Evolutionary conservation across 2,113 vertebrate genomes (phyloP).

Genomic region (Perccottus glenii): DNA sequence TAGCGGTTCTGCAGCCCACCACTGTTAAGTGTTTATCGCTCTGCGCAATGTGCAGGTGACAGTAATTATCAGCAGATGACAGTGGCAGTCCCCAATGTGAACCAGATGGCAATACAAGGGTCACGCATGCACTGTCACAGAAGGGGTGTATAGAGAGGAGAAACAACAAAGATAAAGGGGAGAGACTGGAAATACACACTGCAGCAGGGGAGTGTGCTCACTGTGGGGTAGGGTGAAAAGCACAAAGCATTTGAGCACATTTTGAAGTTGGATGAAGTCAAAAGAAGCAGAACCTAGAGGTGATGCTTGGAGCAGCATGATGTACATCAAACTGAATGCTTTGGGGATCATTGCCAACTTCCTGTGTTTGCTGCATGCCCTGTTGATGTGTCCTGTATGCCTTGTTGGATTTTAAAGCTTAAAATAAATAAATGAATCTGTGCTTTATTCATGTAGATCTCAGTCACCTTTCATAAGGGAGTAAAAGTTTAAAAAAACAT

Average conservation of each 20-base stretch:
- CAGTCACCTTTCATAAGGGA: no score
- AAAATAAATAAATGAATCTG: neutral
- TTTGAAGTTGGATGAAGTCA: slow-evolving; percentile 43
- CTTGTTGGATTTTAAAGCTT: slow-evolving; percentile 62
- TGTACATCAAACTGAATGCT: slow-evolving; percentile 11
- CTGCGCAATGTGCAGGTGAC: slow-evolving; percentile 86
- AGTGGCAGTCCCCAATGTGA: slow-evolving; percentile 82
- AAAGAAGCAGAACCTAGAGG: slow-evolving; percentile 22
- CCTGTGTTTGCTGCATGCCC: slow-evolving; percentile 25
- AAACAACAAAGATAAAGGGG: slow-evolving; percentile 43
- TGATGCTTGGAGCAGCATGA: slow-evolving; percentile 28
- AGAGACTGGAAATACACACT: slow-evolving; percentile 34
- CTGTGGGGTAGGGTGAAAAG: slow-evolving; percentile 16
- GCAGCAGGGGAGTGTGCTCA: neutral
- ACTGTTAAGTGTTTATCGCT: slow-evolving; percentile 78
- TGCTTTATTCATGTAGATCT: no score
- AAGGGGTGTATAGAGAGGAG: slow-evolving; percentile 54
- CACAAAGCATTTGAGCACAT: slow-evolving; percentile 29
- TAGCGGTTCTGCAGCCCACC: slow-evolving; percentile 46
- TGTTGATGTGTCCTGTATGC: slow-evolving; percentile 49
- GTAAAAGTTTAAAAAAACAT: no score
- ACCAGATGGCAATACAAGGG: slow-evolving; percentile 89
- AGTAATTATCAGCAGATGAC: slow-evolving; percentile 92
- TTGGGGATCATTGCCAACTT: slow-evolving; percentile 40
- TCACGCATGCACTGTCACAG: slow-evolving; percentile 79